Evolutionary conservation across 2,113 vertebrate species (phyloP).

Genomic region (Oriolus oriolus): DNA sequence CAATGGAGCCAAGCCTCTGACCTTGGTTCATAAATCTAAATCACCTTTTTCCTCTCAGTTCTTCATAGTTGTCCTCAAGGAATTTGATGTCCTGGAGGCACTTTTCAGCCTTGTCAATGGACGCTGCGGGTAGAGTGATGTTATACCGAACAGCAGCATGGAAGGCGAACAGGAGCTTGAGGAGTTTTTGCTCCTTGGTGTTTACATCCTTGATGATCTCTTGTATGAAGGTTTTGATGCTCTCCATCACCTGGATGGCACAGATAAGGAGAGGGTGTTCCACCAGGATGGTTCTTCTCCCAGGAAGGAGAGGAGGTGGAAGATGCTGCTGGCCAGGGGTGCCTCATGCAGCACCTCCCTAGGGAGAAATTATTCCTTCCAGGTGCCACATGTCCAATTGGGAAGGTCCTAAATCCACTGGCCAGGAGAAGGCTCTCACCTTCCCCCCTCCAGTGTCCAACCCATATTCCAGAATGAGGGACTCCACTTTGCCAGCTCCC

Average conservation of each 20-base stretch:
- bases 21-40: not conserved
- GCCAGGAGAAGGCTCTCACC: not conserved
- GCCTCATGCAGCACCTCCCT: not conserved
- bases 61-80: not conserved
- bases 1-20: not conserved
- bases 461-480: too few relatives aligned
- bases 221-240: not conserved
- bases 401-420: not conserved
- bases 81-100: not conserved
- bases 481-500: not conserved
- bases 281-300: not conserved
- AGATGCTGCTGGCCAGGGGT: not conserved
- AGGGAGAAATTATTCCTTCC: not conserved
- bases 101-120: not conserved
- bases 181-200: not conserved
- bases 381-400: not conserved
- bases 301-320: not conserved
- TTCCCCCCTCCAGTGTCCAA: not conserved
- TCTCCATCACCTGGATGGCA: not conserved
- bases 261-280: not conserved
- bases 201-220: not conserved
- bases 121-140: fast-evolving
- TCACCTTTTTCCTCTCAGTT: not conserved
- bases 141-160: not conserved
- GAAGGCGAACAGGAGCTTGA: not conserved